Percentiles rank a stretch among this genome's conserved stretches.
phyloP scores from a whole-genome alignment of 2,888 invertebrate species.

The Pandemis corylana region DNA sequence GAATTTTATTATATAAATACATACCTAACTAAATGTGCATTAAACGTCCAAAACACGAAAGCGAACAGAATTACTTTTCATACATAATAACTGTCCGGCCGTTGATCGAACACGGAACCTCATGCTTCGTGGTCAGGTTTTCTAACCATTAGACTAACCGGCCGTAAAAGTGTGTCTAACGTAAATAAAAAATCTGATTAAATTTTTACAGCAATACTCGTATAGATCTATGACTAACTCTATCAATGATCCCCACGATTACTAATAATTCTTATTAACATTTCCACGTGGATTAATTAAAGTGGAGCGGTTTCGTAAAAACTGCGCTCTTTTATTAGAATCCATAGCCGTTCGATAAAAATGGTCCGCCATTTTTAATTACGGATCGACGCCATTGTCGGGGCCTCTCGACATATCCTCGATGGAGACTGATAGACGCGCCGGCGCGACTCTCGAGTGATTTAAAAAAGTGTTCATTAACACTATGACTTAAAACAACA shows the following conservation, averaged over 20 bases:
- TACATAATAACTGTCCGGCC: no score
- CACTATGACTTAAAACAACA: slow-evolving; percentile 32
- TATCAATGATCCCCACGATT: not conserved
- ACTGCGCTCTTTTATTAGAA: slow-evolving; percentile 40
- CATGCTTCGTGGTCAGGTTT: no score
- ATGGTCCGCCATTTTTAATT: slow-evolving; percentile 78
- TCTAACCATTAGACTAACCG: no score
- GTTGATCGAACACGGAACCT: no score
- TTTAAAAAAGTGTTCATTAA: slow-evolving; percentile 38
- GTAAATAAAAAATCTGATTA: not conserved
- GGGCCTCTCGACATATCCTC: slow-evolving; percentile 61
- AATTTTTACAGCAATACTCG: not conserved
- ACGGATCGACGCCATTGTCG: slow-evolving; percentile 69
- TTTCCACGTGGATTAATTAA: slow-evolving; percentile 39
- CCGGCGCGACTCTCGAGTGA: slow-evolving; percentile 38
- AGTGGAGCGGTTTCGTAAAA: slow-evolving; percentile 29
- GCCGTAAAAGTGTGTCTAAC: no score
- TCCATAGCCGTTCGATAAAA: slow-evolving; percentile 57
- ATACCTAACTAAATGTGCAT: no score
- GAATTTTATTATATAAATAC: no score
- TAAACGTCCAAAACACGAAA: no score
- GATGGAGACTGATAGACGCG: slow-evolving; percentile 58
- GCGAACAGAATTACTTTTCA: no score
- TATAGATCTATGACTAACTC: not conserved
- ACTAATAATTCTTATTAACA: slow-evolving; percentile 18